phyloP scores from a whole-genome alignment of 2,797 vertebrate species.

The Notoglanidium macrostoma region DNA sequence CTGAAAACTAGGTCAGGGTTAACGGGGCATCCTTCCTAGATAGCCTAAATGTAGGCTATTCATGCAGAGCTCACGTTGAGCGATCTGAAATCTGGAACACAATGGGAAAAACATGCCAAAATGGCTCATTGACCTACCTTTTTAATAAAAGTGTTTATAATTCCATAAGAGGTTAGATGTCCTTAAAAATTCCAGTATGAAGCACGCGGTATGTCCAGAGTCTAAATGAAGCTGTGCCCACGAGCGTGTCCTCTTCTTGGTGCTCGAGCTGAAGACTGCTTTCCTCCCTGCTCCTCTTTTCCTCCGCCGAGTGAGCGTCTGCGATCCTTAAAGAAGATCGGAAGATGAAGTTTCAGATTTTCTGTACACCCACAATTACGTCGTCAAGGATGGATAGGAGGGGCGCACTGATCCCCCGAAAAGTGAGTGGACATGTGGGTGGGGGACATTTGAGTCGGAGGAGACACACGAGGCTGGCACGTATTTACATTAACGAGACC shows the following conservation, averaged over 20 bases:
- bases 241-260: background rate
- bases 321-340: slow-evolving; percentile 66
- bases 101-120: background rate
- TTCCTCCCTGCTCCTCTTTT: slow-evolving; percentile 53
- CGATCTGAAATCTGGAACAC: background rate
- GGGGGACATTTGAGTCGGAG: slow-evolving; percentile 19
- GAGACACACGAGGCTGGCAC: slow-evolving; percentile 32
- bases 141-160: slow-evolving; percentile 32
- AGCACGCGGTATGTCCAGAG: slow-evolving; percentile 33
- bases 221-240: slow-evolving; percentile 22
- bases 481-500: background rate
- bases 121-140: background rate
- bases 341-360: slow-evolving; percentile 78
- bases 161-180: slow-evolving; percentile 25
- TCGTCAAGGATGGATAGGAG: slow-evolving; percentile 88
- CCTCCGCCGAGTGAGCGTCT: slow-evolving; percentile 64
- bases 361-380: slow-evolving; percentile 85
- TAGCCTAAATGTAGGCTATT: background rate
- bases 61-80: background rate
- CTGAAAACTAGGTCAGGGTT: background rate
- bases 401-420: slow-evolving; percentile 77
- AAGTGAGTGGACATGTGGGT: slow-evolving; percentile 76
- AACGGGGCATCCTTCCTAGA: background rate
- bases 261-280: slow-evolving; percentile 34
- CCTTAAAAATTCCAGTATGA: slow-evolving; percentile 42